These are phyloP conservation scores for Baryphthengus martii DNA, from an alignment of 2,113 vertebrate genomes.

Conservation along the genomic window DNA sequence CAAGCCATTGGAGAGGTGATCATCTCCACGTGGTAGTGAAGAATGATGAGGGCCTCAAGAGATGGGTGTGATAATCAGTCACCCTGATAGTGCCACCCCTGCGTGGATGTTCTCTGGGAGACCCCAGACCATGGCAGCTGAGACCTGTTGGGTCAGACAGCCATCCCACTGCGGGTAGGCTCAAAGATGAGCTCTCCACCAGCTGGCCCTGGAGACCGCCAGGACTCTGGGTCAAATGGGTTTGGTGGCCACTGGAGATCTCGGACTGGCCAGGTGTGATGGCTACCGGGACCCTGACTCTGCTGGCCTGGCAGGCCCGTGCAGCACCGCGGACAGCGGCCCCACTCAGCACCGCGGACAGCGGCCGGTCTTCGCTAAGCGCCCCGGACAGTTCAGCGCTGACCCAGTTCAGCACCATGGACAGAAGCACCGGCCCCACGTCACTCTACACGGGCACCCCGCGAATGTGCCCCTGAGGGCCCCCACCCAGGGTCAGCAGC, in stretches of 20 bases:
- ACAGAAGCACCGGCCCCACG: background rate
- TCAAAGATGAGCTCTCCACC: fast-evolving
- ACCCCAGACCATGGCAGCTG: background rate
- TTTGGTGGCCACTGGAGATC: background rate
- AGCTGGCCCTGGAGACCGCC: fast-evolving
- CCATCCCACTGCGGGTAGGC: background rate
- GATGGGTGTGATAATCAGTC: background rate
- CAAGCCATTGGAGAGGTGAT: background rate
- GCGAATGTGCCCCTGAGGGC: fast-evolving
- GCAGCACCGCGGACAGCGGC: background rate
- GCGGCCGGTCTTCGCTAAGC: background rate
- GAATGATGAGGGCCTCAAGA: background rate
- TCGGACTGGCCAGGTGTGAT: fast-evolving
- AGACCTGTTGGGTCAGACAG: background rate
- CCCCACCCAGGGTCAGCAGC: background rate
- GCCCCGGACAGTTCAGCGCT: background rate
- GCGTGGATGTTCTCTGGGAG: fast-evolving
- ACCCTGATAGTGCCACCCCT: background rate
- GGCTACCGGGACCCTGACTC: fast-evolving
- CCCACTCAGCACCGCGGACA: background rate
- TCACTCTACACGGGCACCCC: fast-evolving
- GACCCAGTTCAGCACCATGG: background rate
- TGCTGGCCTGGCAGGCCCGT: fast-evolving
- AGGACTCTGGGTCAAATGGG: background rate
- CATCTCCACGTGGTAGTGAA: background rate